Base-by-base conservation (phyloP, 2,113 vertebrate genomes). In the Nyctereutes procyonoides region DNA sequence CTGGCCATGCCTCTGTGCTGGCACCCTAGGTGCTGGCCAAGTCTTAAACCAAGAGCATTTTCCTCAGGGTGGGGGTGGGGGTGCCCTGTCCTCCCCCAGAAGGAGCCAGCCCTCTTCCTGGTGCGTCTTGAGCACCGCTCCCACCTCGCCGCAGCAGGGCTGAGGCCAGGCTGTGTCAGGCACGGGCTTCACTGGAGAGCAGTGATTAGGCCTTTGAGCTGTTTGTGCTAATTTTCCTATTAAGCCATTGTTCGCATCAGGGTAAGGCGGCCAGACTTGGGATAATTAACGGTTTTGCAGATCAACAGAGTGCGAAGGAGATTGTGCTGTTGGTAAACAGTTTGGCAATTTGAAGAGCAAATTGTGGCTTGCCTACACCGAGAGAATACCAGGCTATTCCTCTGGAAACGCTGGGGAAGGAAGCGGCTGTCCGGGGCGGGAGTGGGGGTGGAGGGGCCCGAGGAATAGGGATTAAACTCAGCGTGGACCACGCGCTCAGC, bases 291-390 rank as follows among this genome's bases (percentile, higher is more conserved):
- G 73, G 83, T 84, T 96, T 60, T 86, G 93, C 74, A 53, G 84
- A 77, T 88, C 80, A 35, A 95, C 63, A n/a, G 79, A 35, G 69
- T 17, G 15, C 7, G 83, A 90, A 77, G 76, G 71, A 82, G 56
- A n/a, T 35, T 62, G 67, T 8, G 14, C 76, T 95, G 93, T 94
- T 58, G 85, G 90, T 88, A 97, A 96, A 97, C 88, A 94, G 77
- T 74, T 10, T 30, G 65, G 60, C 71, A 30, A 51, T 90, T 71
- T 95, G 95, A 95, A 92, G 38, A 89, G 81, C 80, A 97, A 96
- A 98, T 81, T 85, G 95, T 77, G 92, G 90, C 80, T 87, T 76
- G 43, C 20, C 19, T 0, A 7, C 43, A 48, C n/a, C 0, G 1
- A 56, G 81, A 53, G 67, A n/a, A 43, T 10, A 53, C 19, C 80